Conservation (phyloP, 2,888 invertebrate genomes). For the Rhagonycha fulva region DNA sequence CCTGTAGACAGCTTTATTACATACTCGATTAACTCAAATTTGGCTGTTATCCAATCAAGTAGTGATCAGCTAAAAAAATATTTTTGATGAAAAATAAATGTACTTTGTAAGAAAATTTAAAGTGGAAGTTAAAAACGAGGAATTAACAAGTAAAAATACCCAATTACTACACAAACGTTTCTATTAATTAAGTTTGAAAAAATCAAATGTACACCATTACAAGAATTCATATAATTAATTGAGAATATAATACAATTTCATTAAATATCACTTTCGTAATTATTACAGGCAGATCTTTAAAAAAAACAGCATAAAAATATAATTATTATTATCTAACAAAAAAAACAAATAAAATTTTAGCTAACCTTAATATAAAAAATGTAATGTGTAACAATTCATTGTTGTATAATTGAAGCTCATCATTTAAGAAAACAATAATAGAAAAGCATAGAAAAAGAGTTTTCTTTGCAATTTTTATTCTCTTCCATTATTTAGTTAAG, state of each 20-base stretch:
- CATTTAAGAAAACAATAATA: conserved; percentile 1
- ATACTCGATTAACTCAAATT: no score
- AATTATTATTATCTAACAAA: not conserved
- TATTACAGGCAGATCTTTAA: not conserved
- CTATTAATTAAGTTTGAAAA: not conserved
- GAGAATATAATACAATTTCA: conserved; percentile 2
- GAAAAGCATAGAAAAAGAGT: conserved; percentile 4
- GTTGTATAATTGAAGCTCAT: conserved; percentile 8
- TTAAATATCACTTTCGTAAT: not conserved
- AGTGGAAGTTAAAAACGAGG: not conserved
- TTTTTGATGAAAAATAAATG: no score
- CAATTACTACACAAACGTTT: not conserved
- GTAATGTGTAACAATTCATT: conserved; percentile 7
- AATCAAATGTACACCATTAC: conserved; percentile 3
- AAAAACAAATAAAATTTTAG: not conserved
- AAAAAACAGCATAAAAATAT: not conserved
- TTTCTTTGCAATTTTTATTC: not conserved
- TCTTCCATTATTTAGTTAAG: conserved; percentile 7
- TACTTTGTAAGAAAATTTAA: no score
- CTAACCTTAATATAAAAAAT: conserved; percentile 8
- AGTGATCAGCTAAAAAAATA: no score
- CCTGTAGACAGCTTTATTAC: no score
- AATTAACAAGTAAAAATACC: not conserved
- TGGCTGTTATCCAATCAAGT: no score
- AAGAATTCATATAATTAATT: not conserved